Conservation (phyloP, 1,140 invertebrate species). For the Platyscapa corneri region DNA sequence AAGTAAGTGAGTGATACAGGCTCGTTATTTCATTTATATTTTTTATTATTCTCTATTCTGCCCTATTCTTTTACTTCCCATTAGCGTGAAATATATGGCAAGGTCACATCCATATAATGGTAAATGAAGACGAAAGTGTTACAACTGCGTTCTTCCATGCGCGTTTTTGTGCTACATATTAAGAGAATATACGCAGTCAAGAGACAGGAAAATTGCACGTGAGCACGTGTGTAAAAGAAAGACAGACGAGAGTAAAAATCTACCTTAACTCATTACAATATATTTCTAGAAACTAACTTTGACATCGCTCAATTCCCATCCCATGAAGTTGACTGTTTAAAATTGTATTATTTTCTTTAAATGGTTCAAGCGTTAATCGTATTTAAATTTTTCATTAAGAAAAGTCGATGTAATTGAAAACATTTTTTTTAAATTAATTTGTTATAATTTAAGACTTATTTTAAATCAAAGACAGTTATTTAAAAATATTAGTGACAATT, state of each 20-base stretch:
- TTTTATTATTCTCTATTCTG: slow-evolving; percentile 31
- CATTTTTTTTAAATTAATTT: too few relatives aligned
- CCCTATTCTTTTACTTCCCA: slow-evolving; percentile 47
- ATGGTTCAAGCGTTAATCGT: too few relatives aligned
- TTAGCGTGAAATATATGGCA: slow-evolving; percentile 66
- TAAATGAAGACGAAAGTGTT: slow-evolving; percentile 66
- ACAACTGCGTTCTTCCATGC: slow-evolving; percentile 58
- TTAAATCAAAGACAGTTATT: too few relatives aligned
- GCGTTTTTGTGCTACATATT: background rate
- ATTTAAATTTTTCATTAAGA: too few relatives aligned
- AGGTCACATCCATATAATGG: slow-evolving; percentile 71
- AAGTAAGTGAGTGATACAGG: background rate
- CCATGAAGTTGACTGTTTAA: too few relatives aligned
- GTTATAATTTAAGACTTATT: too few relatives aligned
- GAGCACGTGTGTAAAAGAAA: background rate
- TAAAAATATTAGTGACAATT: too few relatives aligned
- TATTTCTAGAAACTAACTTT: slow-evolving; percentile 24
- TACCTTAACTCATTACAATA: slow-evolving; percentile 27
- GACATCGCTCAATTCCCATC: too few relatives aligned
- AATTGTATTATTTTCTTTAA: too few relatives aligned
- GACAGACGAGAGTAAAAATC: background rate
- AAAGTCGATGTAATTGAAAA: too few relatives aligned
- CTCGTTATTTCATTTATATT: background rate
- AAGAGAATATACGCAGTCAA: background rate
- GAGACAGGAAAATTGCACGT: background rate